Evolutionary conservation across 2,888 invertebrate genomes (phyloP), one percentile per base, ranked within the genome.

Genomic region (Sphecodes monilicornis): DNA sequence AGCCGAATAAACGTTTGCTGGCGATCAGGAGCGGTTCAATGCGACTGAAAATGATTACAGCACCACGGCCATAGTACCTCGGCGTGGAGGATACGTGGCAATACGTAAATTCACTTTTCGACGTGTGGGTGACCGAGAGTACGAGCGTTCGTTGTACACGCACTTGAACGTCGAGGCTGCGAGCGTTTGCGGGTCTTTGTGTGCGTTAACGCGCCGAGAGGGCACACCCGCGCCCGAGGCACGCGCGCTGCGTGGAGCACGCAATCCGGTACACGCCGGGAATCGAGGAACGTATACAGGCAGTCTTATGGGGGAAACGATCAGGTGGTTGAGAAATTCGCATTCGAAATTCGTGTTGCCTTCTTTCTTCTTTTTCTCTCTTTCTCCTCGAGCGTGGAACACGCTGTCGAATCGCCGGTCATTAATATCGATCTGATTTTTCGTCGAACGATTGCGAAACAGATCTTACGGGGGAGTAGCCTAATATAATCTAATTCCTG

Each of bases 141-240:
- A 86, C 89, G n/a, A n/a, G n/a, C n/a, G 88, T 29, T 57, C 57
- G 13, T 29, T 16, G 29, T 6, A 29, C 57, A 57, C 57, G 57
- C 57, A 11, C 57, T 3, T 4, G 60, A 60, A 76, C 82, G 69
- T 76, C 57, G 26, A 26, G 57, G 13, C 26, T 76, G 32, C 29
- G 70, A 41, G 29, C 36, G 54, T 64, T 57, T n/a, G 50, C 50
- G 50, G 57, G 77, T 32, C 64, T 68, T 85, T 71, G 87, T 71
- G 88, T 77, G 88, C 81, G 86, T 82, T 89, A 87, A 87, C 89
- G 89, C 89, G 83, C 80, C 87, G 87, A 87, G 87, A 89, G 80
- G 89, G 87, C 90, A 91, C 92, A 91, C 92, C 92, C 91, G 91
- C 90, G 91, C 91, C 90, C 70, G 80, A 89, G 89, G 89, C 89